Percentiles rank a stretch among this genome's conserved stretches.
These are phyloP conservation scores for Trochalopteron elliotii DNA, from an alignment of 2,113 vertebrate species.

Conservation along the genomic window DNA sequence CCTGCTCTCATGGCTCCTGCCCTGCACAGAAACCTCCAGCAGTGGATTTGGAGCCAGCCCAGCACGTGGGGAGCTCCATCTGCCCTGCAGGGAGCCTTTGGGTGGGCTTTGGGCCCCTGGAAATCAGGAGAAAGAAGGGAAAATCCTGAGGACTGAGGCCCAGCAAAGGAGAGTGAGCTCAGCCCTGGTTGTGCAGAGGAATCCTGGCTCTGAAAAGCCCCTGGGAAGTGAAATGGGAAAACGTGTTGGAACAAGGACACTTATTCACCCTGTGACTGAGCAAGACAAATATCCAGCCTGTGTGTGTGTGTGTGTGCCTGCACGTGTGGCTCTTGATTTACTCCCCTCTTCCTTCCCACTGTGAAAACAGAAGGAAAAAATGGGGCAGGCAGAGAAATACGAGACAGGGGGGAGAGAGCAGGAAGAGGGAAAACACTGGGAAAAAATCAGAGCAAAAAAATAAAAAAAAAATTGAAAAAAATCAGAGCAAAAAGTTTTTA, in stretches of 20 bases:
- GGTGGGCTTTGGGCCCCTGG: not conserved
- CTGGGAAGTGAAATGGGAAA: slow-evolving; percentile 34
- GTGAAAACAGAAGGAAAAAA: not conserved
- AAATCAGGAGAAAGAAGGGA: not conserved
- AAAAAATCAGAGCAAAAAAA: too few species aligned
- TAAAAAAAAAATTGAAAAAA: too few species aligned
- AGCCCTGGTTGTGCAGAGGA: not conserved
- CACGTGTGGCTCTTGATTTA: not conserved
- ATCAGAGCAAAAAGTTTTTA: too few species aligned
- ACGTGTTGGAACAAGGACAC: slow-evolving; percentile 55
- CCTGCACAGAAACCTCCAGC: fast-evolving
- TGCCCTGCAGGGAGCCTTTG: not conserved
- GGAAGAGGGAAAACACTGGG: not conserved
- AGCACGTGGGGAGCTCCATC: not conserved
- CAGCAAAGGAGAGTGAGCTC: not conserved
- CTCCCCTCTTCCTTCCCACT: not conserved
- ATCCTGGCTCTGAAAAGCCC: slow-evolving; percentile 1
- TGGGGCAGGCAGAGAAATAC: not conserved
- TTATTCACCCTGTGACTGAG: slow-evolving; percentile 52
- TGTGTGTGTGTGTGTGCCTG: not conserved
- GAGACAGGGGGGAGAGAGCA: not conserved
- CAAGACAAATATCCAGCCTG: slow-evolving; percentile 12
- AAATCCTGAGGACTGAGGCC: not conserved
- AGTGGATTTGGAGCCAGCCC: not conserved
- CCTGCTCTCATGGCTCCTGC: not conserved